A percentile compares a stretch with the other conserved stretches of the same genome.
These are phyloP conservation scores for Drosophila maculinotata DNA, from an alignment of 2,888 invertebrate genomes.

Conservation along the genomic window DNA sequence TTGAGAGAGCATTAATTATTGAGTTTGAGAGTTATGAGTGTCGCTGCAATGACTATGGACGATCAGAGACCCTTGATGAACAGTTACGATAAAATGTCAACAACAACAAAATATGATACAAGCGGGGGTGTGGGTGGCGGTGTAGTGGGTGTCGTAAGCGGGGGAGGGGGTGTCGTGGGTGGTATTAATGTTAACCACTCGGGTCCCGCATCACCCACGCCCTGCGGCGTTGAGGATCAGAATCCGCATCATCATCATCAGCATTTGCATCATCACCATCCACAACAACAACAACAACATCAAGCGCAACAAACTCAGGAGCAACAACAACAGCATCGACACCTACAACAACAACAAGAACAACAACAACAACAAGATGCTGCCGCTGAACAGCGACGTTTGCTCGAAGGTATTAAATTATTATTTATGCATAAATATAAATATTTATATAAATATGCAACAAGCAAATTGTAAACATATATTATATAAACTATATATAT, in stretches of 20 bases:
- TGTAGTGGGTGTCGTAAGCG: constrained; percentile 40
- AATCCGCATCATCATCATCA: constrained; percentile 48
- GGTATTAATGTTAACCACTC: constrained; percentile 64
- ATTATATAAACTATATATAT: constrained; percentile 51
- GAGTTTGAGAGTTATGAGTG: constrained; percentile 78
- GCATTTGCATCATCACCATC: constrained; percentile 64
- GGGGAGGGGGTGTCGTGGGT: constrained; percentile 47
- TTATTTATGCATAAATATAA: constrained; percentile 59
- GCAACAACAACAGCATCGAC: constrained; percentile 58
- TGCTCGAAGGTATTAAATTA: constrained; percentile 85
- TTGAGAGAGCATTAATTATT: constrained; percentile 16
- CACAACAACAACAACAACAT: constrained; percentile 63
- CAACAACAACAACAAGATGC: constrained; percentile 68
- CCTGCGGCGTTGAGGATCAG: constrained; percentile 78
- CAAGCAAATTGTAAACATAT: constrained; percentile 52
- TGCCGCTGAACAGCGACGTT: constrained; percentile 84
- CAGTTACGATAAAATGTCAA: constrained; percentile 83
- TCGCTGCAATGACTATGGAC: constrained; percentile 85
- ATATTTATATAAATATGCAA: constrained; percentile 55
- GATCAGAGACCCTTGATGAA: constrained; percentile 85
- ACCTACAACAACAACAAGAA: constrained; percentile 62
- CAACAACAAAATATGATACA: constrained; percentile 82
- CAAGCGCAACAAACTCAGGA: constrained; percentile 62
- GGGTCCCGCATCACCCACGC: constrained; percentile 82
- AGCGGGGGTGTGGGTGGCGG: constrained; percentile 52